These are phyloP conservation scores for Stenodera caucasica DNA, from an alignment of 2,888 invertebrate genomes.

Conservation along the genomic window DNA sequence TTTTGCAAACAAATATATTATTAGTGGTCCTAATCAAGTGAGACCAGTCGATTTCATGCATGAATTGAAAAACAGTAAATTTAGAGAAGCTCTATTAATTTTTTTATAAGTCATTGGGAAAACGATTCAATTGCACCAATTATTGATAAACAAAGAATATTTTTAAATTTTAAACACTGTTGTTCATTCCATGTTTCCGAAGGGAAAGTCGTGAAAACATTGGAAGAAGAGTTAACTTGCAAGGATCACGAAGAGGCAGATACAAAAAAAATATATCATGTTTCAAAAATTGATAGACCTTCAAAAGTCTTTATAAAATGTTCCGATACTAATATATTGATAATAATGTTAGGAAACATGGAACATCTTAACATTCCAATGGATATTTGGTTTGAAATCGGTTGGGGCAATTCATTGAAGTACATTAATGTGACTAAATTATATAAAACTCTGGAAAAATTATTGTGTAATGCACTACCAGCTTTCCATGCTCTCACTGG, in stretches of 20 bases:
- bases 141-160: no score
- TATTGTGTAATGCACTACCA: slow-evolving; percentile 38
- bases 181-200: no score
- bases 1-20: no score
- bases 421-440: slow-evolving; percentile 33
- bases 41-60: no score
- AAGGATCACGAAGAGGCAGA: slow-evolving; percentile 28
- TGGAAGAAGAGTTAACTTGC: slow-evolving; percentile 26
- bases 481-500: slow-evolving; percentile 43
- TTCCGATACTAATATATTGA: slow-evolving; percentile 36
- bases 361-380: slow-evolving; percentile 10
- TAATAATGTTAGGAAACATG: slow-evolving; percentile 36
- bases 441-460: slow-evolving; percentile 30
- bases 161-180: no score
- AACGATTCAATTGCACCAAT: no score
- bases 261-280: slow-evolving; percentile 23
- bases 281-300: slow-evolving; percentile 20
- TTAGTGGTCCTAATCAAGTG: no score
- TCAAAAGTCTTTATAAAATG: slow-evolving; percentile 28
- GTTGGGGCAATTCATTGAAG: slow-evolving; percentile 29
- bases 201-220: slow-evolving; percentile 32
- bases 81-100: no score
- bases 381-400: slow-evolving; percentile 30
- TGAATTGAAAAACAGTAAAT: no score
- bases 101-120: no score